Base-by-base conservation (phyloP, 2,797 vertebrate genomes). In the Malurus leucopterus region DNA sequence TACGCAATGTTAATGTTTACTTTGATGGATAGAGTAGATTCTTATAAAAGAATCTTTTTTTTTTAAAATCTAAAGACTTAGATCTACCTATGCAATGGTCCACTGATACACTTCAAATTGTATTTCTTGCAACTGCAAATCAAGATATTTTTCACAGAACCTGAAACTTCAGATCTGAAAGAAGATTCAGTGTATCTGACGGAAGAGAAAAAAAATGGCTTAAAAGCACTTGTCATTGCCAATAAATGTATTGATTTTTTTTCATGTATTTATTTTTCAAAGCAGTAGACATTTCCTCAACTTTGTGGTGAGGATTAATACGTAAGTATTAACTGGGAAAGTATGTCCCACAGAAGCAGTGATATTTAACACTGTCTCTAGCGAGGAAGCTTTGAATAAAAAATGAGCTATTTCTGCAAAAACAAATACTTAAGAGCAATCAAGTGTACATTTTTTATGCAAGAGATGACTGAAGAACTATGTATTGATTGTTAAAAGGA, bases 371-470 rank as follows among this genome's bases (percentile, higher is more conserved):
- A 27, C 26, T 40, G 22, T 84, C 68, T 64, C 44, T 57, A 69
- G 61, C 32, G 67, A 73, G 77, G 88, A 94, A 86, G 71, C 43
- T 63, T 59, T 88, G 71, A 95, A 94, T 95, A 47, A 92, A 89
- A 93, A 92, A 94, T 92, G 71, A 94, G 57, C 57, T 46, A 72
- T 55, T 93, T 92, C 85, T 70, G 51, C 67, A 86, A 72, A 93
- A 88, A 75, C n/a, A 50, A 87, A 84, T 23, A 72, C 63, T 87
- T 85, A 87, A 74, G 36, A 86, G 84, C 82, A 91, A 91, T 91
- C 55, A 71, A 62, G 61, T 85, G 75, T 16, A 22, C 54, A 77
- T 85, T 65, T 93, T 91, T 86, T 30, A 82, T 83, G 84, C 76
- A 65, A 63, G 30, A 80, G 30, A 79, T 86, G 41, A 85, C 49